Conservation (phyloP, 2,888 invertebrate genomes). For the Athripsodes cinereus region DNA sequence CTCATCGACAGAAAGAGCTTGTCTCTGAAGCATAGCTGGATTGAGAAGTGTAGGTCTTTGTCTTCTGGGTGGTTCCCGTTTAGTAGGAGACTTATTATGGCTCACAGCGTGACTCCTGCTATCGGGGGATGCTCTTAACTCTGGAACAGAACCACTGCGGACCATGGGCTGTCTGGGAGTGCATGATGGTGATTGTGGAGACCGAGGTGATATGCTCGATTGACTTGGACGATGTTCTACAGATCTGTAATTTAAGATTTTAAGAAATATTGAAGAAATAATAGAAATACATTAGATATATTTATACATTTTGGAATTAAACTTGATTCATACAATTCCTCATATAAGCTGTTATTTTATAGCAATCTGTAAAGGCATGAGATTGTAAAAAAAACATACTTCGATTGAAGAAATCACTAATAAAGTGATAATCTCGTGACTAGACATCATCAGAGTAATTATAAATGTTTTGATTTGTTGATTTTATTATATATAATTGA, state of each 20-base stretch:
- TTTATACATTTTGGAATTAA: neutral
- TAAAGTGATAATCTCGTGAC: too few relatives aligned
- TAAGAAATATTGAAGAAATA: neutral
- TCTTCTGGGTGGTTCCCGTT: slow-evolving; percentile 26
- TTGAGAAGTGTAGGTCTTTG: slow-evolving; percentile 46
- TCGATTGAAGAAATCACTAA: too few relatives aligned
- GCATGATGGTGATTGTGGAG: slow-evolving; percentile 24
- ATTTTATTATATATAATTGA: too few relatives aligned
- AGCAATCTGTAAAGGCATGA: too few relatives aligned
- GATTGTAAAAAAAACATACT: too few relatives aligned
- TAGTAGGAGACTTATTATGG: slow-evolving; percentile 29
- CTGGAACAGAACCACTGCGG: slow-evolving; percentile 57
- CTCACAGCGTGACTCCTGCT: slow-evolving; percentile 13
- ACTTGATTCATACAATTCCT: too few relatives aligned
- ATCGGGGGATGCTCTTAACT: slow-evolving; percentile 43
- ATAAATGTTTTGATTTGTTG: too few relatives aligned
- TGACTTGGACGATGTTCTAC: slow-evolving; percentile 14
- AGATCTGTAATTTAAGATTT: slow-evolving; percentile 14
- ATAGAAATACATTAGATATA: neutral
- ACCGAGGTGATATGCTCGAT: slow-evolving; percentile 20
- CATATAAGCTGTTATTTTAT: too few relatives aligned
- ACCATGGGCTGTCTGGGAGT: slow-evolving; percentile 33
- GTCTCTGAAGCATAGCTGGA: slow-evolving; percentile 63
- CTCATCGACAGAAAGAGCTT: slow-evolving; percentile 79
- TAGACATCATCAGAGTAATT: too few relatives aligned